Evolutionary conservation across 2,113 vertebrate species (phyloP).

Genomic region (Laterallus jamaicensis): DNA sequence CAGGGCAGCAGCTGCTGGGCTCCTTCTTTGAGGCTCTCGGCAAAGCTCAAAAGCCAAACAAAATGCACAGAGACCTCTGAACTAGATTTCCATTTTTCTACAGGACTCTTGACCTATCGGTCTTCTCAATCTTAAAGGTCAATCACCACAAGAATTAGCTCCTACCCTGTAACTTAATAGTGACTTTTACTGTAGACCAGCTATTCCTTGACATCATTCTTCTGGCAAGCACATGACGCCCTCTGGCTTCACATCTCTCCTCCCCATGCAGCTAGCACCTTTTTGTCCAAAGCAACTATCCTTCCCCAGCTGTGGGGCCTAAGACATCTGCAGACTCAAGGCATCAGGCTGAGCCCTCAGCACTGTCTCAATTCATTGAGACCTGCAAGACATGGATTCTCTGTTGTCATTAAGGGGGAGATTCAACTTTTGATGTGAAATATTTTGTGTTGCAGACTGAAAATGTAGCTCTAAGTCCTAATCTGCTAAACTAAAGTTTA

Average conservation of each 20-base stretch:
- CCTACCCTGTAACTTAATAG: neutral
- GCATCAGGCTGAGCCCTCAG: neutral
- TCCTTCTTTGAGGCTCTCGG: neutral
- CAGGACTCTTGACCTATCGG: neutral
- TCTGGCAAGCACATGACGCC: neutral
- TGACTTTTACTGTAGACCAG: neutral
- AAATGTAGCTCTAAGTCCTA: neutral
- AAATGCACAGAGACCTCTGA: neutral
- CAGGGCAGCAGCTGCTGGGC: neutral
- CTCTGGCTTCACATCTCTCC: neutral
- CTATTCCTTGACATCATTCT: neutral
- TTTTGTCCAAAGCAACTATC: neutral
- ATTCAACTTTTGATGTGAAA: neutral
- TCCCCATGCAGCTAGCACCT: neutral
- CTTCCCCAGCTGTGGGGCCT: neutral
- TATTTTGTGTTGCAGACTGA: neutral
- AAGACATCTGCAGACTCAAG: neutral
- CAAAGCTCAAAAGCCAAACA: neutral
- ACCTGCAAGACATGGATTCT: neutral
- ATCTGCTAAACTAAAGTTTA: neutral
- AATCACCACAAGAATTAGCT: neutral
- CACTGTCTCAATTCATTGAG: too few relatives aligned
- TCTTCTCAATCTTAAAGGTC: neutral
- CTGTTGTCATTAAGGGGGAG: neutral
- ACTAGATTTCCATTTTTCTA: neutral